Percentiles rank a stretch among this genome's conserved stretches.
Conservation (phyloP, 2,113 vertebrate species). For the Empidonax alnorum region DNA sequence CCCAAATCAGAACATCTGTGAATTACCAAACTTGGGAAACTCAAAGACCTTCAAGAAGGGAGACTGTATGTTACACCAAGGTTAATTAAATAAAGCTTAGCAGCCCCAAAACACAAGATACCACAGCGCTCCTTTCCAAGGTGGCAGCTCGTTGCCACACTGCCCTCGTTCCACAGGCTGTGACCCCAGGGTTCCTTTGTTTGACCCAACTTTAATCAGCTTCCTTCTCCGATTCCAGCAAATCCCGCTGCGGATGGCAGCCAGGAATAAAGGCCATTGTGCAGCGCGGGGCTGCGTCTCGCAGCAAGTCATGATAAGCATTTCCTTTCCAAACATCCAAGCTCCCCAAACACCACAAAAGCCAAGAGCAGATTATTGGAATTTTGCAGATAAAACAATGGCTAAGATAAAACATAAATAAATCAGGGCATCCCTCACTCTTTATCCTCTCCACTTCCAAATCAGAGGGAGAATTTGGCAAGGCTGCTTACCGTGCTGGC, state of each 20-base stretch:
- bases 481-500: slow-evolving; percentile 82
- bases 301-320: background rate
- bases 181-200: background rate
- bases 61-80: background rate
- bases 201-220: slow-evolving; percentile 35
- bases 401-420: background rate
- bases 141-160: background rate
- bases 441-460: background rate
- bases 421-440: background rate
- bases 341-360: background rate
- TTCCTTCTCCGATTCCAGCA: slow-evolving; percentile 25
- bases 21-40: background rate
- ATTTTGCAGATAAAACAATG: background rate
- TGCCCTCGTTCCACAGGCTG: background rate
- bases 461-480: background rate
- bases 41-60: background rate
- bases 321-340: slow-evolving; percentile 45
- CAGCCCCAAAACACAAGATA: background rate
- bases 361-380: background rate
- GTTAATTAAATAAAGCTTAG: slow-evolving; percentile 26
- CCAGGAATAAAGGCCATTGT: slow-evolving; percentile 4
- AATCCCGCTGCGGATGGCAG: background rate
- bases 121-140: rapidly evolving
- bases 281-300: background rate
- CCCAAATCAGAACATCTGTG: background rate